Base-by-base conservation (phyloP, 2,888 invertebrate genomes). In the Pheosia tremula region DNA sequence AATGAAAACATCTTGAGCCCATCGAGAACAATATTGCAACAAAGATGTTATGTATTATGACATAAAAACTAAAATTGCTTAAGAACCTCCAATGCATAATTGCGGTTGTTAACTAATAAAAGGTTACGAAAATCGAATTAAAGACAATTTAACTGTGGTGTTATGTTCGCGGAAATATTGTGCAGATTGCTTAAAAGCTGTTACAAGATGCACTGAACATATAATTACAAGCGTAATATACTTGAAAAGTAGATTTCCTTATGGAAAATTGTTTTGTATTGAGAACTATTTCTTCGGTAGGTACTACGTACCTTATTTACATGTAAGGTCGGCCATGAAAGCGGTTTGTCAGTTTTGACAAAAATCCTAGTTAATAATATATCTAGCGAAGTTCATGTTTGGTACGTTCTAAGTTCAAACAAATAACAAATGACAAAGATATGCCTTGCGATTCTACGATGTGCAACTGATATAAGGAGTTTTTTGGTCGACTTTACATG, bases 91-190 rank as follows among this genome's bases (percentile, higher is more conserved):
- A 24, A 9, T 41, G 13, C 65, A 62, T 74, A 68, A 74, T 69
- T 74, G 57, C 68, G 57, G 68, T 72, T 63, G 70, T 70, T 63
- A 66, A 59, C 50, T 61, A 59, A 63, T 66, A 68, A 62, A 62
- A 65, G 41, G 67, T 70, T 75, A 62, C 61, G 64, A 69, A 64
- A 63, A 72, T 58, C 39, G 52, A 66, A 63, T 68, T 60, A 58
- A 63, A 65, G 13, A 63, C 74, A 70, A 72, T 74, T 71, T 67
- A 64, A 24, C 24, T 50, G 55, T 54, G 13, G 5, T 37, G 56
- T 75, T 75, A 75, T 74, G 62, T 61, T 65, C 55, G 65, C 75
- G 76, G 75, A 74, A 63, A 70, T 65, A 62, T 61, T 67, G 61
- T 36, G 65, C 41, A 59, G 61, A 65, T 62, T 62, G 41, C 57